phyloP scores from a whole-genome alignment of 2,113 vertebrate genomes.

The Phainopepla nitens region DNA sequence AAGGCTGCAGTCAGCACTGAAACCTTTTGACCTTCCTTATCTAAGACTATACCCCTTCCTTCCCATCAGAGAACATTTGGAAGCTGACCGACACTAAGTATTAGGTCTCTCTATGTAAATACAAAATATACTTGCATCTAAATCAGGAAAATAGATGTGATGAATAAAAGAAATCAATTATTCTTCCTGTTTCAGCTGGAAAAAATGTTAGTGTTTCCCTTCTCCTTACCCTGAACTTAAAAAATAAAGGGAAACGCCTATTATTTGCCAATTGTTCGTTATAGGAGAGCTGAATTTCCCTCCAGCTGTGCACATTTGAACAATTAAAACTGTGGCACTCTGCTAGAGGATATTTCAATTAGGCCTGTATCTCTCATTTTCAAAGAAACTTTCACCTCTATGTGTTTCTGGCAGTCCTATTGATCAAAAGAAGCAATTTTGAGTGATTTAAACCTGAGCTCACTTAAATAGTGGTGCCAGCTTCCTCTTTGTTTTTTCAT shows the following conservation, averaged over 20 bases:
- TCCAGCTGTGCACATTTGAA: not conserved
- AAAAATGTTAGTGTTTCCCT: conserved; percentile 22
- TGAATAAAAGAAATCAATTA: conserved; percentile 6
- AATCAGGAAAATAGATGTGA: not conserved
- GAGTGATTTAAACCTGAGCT: not conserved
- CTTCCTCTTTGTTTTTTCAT: not conserved
- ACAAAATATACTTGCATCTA: not conserved
- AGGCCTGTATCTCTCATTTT: not conserved
- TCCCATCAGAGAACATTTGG: not conserved
- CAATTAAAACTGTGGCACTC: not conserved
- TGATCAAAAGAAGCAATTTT: not conserved
- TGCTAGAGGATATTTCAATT: not conserved
- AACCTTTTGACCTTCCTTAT: conserved; percentile 1
- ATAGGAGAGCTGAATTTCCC: not conserved
- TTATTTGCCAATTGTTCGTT: not conserved
- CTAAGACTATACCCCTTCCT: not conserved
- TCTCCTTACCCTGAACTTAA: conserved; percentile 1
- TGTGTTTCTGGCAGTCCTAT: not conserved
- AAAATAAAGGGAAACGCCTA: conserved; percentile 7
- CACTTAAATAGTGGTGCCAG: accelerated
- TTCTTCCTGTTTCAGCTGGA: conserved; percentile 41
- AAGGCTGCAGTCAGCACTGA: not conserved
- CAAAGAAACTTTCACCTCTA: not conserved
- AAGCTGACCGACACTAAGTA: not conserved
- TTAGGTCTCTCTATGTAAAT: not conserved